These are phyloP conservation scores for Gadus chalcogrammus DNA, from an alignment of 2,113 vertebrate genomes.

Conservation along the genomic window DNA sequence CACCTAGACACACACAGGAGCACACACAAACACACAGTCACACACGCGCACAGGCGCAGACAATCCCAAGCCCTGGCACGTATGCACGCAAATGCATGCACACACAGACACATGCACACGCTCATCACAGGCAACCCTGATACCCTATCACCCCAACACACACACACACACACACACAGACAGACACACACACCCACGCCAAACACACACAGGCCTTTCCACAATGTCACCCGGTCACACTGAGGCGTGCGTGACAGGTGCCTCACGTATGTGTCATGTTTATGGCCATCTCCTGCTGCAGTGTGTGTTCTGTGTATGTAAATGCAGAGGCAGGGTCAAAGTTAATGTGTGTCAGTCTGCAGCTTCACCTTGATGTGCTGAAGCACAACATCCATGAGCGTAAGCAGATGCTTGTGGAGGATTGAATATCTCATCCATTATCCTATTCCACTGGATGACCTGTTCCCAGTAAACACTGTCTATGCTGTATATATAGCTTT, in stretches of 20 bases:
- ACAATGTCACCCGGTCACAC: slow-evolving; percentile 43
- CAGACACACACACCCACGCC: slow-evolving; percentile 27
- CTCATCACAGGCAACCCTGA: slow-evolving; percentile 7
- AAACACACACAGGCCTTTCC: slow-evolving; percentile 30
- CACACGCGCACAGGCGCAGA: slow-evolving; percentile 7
- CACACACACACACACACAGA: slow-evolving; percentile 21
- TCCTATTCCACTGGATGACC: no score
- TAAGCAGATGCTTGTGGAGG: no score
- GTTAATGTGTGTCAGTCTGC: slow-evolving; percentile 54
- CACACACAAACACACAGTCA: slow-evolving; percentile 22
- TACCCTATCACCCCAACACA: neutral
- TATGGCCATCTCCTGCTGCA: slow-evolving; percentile 40
- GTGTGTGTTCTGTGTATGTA: slow-evolving; percentile 60
- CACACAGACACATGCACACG: slow-evolving; percentile 14
- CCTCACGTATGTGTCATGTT: slow-evolving; percentile 58
- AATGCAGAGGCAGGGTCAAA: slow-evolving; percentile 59
- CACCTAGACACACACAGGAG: neutral
- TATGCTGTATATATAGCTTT: no score
- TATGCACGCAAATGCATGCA: slow-evolving; percentile 10
- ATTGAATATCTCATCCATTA: no score
- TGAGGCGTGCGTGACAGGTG: slow-evolving; percentile 48
- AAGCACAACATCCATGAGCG: slow-evolving; percentile 8
- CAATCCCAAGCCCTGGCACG: slow-evolving; percentile 28
- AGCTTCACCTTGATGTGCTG: slow-evolving; percentile 52
- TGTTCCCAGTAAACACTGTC: no score